Base-by-base conservation (phyloP, 2,888 invertebrate species). In the Pristionchus arcanus region DNA sequence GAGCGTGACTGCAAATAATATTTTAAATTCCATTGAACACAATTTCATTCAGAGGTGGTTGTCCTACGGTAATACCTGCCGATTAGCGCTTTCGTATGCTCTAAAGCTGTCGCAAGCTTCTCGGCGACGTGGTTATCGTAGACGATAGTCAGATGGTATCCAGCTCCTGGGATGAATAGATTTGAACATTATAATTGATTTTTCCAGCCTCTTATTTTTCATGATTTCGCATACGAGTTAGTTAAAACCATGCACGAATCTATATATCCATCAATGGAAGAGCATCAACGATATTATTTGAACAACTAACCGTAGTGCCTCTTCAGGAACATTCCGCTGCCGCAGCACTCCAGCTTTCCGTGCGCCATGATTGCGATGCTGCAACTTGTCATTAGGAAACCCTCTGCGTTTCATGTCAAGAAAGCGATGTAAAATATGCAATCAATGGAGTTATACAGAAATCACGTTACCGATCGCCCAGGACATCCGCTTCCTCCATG, bases 401-500 rank as follows among this genome's bases (percentile, higher is more conserved):
- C n/a, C 7, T 63, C 21, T 63, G n/a, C 21, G 19, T 19, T 63
- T 15, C 63, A 63, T 63, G 5, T 13, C 19, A 15, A 25, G n/a
- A 5, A 63, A 63, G 9, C 25, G 21, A 63, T 63, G 9, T 19
- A 7, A 4, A 25, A n/a, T n/a, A 25, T 7, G 63, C n/a, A 63
- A 53, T 15, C 49, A 63, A n/a, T n/a, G n/a, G n/a, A n/a, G n/a
- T n/a, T 63, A 28, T 66, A 11, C n/a, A 25, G 21, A 2, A 66
- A 66, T 7, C 2, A 49, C 25, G 3, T n/a, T 49, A 49, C 16
- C 90, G 55, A 81, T 98, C 98, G 0, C 97, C 98, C 2, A 98
- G 96, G 71, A 97, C 96, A 95, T 98, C 98, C 1, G 98, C 98
- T 95, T 98, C 98, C 94, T 98, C 98, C 97, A 98, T 98, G 95